Evolutionary conservation across 2,888 invertebrate genomes (phyloP), one percentile per base, ranked within the genome.

Genomic region (Sminthurides aquaticus): DNA sequence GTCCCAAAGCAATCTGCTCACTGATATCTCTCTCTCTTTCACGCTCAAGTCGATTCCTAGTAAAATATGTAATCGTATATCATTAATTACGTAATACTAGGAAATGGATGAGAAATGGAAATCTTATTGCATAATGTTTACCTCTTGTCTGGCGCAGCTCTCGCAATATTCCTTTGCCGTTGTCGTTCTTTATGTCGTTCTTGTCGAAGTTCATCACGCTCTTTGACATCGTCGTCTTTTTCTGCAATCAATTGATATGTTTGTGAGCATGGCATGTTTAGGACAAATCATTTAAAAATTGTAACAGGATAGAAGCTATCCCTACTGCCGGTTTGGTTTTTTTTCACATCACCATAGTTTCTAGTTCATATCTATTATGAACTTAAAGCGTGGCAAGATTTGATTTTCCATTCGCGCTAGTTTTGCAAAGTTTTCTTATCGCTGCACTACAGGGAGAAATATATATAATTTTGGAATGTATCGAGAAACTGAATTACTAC

Each of bases 11-110:
- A 73, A 99, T 98, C 81, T 98, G 95, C 78, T 99, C 99, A 8
- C 95, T 96, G 66, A 99, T 95, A 77, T 99, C 99, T 2, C 99
- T 85, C 75, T 99, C 99, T 1, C 95, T 84, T 76, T 94, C 92
- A 52, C 89, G 84, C 75, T 91, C 91, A 63, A 97, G 79, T 75
- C 93, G 90, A 0, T 91, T 87, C n/a, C n/a, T n/a, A n/a, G n/a
- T n/a, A n/a, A n/a, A n/a, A n/a, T 73, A 86, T 86, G 77, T 18
- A 73, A 76, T 62, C 15, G 43, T 62, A 65, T 54, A 2, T 59
- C 11, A 67, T 49, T 29, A 57, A 55, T 54, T 54, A 27, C 27
- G n/a, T 52, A 57, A 43, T 28, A 29, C 20, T 34, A 24, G 11
- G 20, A 29, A 28, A 18, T 20, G 25, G 24, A 11, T 18, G 25